Percentiles rank a stretch among this genome's conserved stretches.
These are phyloP conservation scores for Crotalus horridus DNA, from an alignment of 2,113 vertebrate genomes.

Conservation along the genomic window DNA sequence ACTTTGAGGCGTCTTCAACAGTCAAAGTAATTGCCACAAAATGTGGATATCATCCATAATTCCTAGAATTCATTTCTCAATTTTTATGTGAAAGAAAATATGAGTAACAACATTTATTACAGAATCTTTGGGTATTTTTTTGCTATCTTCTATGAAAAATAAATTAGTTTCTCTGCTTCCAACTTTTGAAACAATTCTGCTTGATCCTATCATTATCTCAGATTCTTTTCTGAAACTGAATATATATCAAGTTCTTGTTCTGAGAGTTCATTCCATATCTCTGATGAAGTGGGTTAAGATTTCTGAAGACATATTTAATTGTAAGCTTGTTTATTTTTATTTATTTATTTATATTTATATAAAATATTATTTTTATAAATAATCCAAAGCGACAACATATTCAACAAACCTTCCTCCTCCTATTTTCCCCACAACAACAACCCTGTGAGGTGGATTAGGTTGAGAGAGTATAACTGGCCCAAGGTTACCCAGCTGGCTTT, in stretches of 20 bases:
- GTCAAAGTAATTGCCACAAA: background rate
- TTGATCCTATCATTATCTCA: background rate
- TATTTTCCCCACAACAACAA: background rate
- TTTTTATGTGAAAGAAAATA: background rate
- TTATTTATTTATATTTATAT: background rate
- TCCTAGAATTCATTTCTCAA: background rate
- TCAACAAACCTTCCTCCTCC: background rate
- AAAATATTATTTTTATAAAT: background rate
- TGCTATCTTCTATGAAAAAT: background rate
- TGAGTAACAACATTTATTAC: background rate
- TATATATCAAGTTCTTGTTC: background rate
- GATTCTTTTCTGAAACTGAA: background rate
- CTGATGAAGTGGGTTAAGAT: background rate
- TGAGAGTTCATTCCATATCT: background rate
- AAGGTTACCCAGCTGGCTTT: background rate
- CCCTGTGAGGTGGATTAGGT: background rate
- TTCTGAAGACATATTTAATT: background rate
- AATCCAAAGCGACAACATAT: background rate
- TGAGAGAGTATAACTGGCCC: background rate
- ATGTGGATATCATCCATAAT: background rate
- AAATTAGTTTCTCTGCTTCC: background rate
- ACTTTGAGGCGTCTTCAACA: background rate
- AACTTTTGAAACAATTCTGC: background rate
- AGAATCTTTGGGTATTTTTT: background rate
- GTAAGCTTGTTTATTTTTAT: background rate